These are phyloP conservation scores for Apteryx owenii DNA, from an alignment of 2,113 vertebrate species.

Conservation along the genomic window DNA sequence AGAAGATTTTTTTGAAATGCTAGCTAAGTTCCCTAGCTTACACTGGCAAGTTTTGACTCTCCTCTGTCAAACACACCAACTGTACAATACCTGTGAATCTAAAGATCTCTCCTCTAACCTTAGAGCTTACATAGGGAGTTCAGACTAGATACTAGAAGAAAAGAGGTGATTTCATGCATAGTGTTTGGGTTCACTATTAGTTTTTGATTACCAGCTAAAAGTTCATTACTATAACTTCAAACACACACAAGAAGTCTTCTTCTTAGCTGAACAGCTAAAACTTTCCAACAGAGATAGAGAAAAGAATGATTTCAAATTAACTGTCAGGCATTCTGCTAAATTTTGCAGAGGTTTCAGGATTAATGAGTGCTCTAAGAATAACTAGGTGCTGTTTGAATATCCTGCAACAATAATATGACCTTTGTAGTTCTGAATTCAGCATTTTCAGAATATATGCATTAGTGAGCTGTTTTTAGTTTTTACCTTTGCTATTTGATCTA, in stretches of 20 bases:
- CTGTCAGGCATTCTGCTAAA: background rate
- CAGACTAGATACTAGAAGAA: background rate
- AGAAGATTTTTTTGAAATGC: background rate
- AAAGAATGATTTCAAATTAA: background rate
- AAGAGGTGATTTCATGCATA: background rate
- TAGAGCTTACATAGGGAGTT: background rate
- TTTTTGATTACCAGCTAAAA: background rate
- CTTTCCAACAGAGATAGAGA: background rate
- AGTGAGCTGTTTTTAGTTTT: background rate
- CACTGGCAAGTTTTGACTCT: background rate
- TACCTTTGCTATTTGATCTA: background rate
- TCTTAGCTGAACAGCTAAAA: background rate
- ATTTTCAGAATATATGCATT: background rate
- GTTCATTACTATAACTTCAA: background rate
- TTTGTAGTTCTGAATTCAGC: background rate
- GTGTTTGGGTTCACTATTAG: background rate
- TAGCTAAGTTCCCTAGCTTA: background rate
- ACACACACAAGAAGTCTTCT: background rate
- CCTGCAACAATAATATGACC: accelerated
- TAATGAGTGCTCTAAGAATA: background rate
- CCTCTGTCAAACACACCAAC: background rate
- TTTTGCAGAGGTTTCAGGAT: background rate
- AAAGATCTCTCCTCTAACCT: background rate
- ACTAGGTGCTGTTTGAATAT: background rate
- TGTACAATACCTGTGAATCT: background rate